Conservation (phyloP, 37 sponge, comb jelly and placozoan genomes). For the Geodia barretti region DNA sequence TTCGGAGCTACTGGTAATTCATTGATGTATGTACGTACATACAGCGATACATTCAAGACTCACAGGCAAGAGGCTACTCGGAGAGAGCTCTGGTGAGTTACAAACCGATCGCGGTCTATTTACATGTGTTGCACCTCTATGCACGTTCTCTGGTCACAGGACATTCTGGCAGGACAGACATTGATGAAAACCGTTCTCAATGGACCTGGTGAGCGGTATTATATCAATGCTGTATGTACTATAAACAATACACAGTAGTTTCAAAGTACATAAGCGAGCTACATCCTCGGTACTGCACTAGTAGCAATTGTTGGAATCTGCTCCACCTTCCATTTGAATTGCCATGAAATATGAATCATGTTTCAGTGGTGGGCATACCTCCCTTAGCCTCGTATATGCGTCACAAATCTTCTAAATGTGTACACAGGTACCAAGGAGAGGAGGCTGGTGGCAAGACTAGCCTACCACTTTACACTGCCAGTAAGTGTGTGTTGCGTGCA, state of each 20-base stretch:
- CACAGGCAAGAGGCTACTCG: slow-evolving; percentile 53
- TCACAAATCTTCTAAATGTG: too few species aligned
- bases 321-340: too few species aligned
- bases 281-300: too few species aligned
- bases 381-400: too few species aligned
- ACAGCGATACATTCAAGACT: slow-evolving; percentile 19
- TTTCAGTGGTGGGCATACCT: too few species aligned
- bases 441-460: slow-evolving; percentile 57
- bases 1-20: too few species aligned
- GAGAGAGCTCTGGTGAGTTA: slow-evolving; percentile 64
- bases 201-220: slow-evolving; percentile 77
- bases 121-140: background rate
- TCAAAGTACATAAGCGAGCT: too few species aligned
- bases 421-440: slow-evolving; percentile 74
- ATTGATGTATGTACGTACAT: too few species aligned
- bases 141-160: slow-evolving; percentile 41
- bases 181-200: slow-evolving; percentile 73
- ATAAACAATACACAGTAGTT: background rate
- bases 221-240: slow-evolving; percentile 1
- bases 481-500: slow-evolving; percentile 19
- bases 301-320: too few species aligned
- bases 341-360: too few species aligned
- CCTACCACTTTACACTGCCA: slow-evolving; percentile 57
- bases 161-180: slow-evolving; percentile 65
- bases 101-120: background rate